Evolutionary conservation across 2,113 vertebrate genomes (phyloP).

Genomic region (Saguinus midas): DNA sequence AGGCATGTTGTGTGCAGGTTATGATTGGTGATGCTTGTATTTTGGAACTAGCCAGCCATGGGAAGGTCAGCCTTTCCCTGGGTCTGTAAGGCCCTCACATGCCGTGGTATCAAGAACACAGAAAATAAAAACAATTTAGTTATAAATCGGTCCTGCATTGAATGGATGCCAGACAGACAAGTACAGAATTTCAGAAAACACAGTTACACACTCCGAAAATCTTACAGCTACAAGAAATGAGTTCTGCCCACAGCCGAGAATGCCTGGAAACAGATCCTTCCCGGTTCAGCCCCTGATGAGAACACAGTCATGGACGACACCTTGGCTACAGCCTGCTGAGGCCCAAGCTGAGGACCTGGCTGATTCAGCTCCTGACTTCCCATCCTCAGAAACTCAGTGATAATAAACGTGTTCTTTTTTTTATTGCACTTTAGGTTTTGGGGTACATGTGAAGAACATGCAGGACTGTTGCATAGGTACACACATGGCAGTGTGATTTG

Average conservation of each 20-base stretch:
- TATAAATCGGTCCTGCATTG: neutral
- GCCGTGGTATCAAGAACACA: too few species aligned
- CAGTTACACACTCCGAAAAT: too few species aligned
- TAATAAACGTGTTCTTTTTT: rapidly evolving
- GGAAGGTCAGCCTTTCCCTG: rapidly evolving
- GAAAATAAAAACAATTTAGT: neutral
- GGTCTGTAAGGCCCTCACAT: too few species aligned
- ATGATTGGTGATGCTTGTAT: rapidly evolving
- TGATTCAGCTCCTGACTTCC: rapidly evolving
- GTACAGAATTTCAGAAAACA: neutral
- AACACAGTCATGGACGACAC: rapidly evolving
- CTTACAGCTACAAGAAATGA: neutral
- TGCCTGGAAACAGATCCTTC: rapidly evolving
- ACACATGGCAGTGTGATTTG: too few species aligned
- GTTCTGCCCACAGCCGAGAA: rapidly evolving
- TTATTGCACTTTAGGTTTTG: too few species aligned
- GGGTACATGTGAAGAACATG: too few species aligned
- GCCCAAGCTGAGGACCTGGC: rapidly evolving
- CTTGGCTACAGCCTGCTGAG: rapidly evolving
- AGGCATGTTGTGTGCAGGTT: neutral
- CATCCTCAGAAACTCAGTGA: neutral
- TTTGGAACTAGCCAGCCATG: neutral
- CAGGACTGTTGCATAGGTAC: too few species aligned
- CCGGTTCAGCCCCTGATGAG: rapidly evolving
- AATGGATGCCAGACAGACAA: neutral